phyloP scores from a whole-genome alignment of 2,888 invertebrate species.

The Hirtodrosophila duncani region DNA sequence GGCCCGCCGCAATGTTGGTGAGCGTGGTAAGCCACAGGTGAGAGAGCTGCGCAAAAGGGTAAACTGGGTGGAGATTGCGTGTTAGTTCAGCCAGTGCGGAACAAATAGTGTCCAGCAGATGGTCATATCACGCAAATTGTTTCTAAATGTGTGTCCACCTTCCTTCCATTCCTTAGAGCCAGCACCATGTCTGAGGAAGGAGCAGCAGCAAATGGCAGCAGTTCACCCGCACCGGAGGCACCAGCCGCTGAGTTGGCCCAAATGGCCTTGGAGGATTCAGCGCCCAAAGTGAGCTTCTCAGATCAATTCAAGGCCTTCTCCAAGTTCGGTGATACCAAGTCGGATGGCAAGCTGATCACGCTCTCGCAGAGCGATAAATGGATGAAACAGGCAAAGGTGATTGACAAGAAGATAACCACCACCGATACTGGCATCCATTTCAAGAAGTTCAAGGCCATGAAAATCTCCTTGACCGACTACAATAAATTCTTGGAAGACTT shows the following conservation, averaged over 20 bases:
- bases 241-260: slow-evolving; percentile 76
- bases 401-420: slow-evolving; percentile 91
- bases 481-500: slow-evolving; percentile 91
- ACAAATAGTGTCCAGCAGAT: too few relatives aligned
- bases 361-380: slow-evolving; percentile 95
- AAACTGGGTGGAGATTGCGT: slow-evolving; percentile 14
- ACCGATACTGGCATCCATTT: slow-evolving; percentile 94
- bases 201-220: slow-evolving; percentile 57
- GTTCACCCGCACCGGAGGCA: slow-evolving; percentile 55
- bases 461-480: slow-evolving; percentile 87
- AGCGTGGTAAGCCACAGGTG: slow-evolving; percentile 68
- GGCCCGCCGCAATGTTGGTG: slow-evolving; percentile 48
- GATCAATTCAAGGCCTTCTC: slow-evolving; percentile 89
- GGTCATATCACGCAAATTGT: too few relatives aligned
- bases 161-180: slow-evolving; percentile 30
- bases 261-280: slow-evolving; percentile 74
- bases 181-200: slow-evolving; percentile 67
- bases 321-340: slow-evolving; percentile 91
- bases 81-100: background rate
- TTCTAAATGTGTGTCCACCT: background rate
- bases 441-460: slow-evolving; percentile 90
- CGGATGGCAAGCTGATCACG: slow-evolving; percentile 90
- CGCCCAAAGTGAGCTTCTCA: slow-evolving; percentile 79
- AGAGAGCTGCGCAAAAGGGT: slow-evolving; percentile 27
- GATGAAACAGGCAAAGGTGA: slow-evolving; percentile 93